A percentile compares a stretch with the other conserved stretches of the same genome.
phyloP scores from a whole-genome alignment of 2,888 invertebrate species.

The Rambutsinella grinnellia region DNA sequence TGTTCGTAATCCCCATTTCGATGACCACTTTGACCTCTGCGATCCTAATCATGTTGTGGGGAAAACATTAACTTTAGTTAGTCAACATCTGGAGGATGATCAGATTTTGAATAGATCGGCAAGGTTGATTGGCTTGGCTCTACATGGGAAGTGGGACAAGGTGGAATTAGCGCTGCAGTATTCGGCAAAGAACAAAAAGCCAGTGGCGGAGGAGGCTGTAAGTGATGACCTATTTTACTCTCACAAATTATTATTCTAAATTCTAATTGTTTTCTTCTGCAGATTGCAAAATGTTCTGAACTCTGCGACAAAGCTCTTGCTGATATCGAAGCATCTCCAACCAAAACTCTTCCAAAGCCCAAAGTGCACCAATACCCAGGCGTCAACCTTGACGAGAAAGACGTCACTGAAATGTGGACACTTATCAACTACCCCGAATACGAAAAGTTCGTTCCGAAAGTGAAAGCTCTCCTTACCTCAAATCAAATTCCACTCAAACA shows the following conservation, averaged over 20 bases:
- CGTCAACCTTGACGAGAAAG: conserved; percentile 63
- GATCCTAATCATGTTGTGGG: conserved; percentile 81
- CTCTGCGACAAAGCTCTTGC: conserved; percentile 71
- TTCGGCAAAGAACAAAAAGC: conserved; percentile 20
- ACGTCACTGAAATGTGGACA: conserved; percentile 48
- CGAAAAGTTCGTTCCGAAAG: conserved; percentile 41
- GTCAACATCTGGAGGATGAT: conserved; percentile 69
- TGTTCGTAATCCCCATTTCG: conserved; percentile 85
- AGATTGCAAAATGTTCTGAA: conserved; percentile 65
- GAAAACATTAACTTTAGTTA: conserved; percentile 82
- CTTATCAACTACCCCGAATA: conserved; percentile 54
- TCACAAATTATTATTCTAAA: neutral
- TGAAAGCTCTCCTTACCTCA: conserved; percentile 30
- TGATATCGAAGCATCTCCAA: conserved; percentile 61
- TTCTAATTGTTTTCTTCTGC: neutral
- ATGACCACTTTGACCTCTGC: conserved; percentile 90
- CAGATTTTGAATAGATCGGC: conserved; percentile 74
- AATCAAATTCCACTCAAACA: conserved; percentile 32
- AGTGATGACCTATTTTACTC: conserved; percentile 1
- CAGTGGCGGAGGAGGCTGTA: conserved; percentile 58
- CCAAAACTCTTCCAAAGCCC: conserved; percentile 57
- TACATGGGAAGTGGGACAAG: conserved; percentile 78
- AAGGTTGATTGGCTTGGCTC: conserved; percentile 77
- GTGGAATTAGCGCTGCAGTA: conserved; percentile 68
- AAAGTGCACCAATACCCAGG: conserved; percentile 56